Percentiles rank a stretch among this genome's conserved stretches.
phyloP scores from a whole-genome alignment of 37 sponge, comb jelly and placozoan genomes.

The Spongilla lacustris region DNA sequence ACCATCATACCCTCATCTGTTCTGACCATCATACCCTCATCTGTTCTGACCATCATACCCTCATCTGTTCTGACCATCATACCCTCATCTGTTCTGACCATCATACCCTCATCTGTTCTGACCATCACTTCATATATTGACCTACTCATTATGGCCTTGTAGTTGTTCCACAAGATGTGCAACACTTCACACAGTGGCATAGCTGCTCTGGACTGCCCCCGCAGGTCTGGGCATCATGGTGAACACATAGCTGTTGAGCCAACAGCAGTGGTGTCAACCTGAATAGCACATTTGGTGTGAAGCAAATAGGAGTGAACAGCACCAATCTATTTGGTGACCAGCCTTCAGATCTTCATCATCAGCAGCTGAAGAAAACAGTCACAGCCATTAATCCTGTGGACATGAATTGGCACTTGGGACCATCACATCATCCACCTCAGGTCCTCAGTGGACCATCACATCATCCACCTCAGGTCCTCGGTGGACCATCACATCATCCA shows the following conservation, averaged over 20 bases:
- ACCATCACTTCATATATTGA: neutral
- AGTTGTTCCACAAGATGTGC: conserved; percentile 23
- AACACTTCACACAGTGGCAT: neutral
- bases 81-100: no score
- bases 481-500: neutral
- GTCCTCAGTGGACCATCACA: neutral
- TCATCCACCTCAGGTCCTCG: neutral
- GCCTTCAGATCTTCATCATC: neutral
- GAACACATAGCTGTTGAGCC: neutral
- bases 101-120: neutral
- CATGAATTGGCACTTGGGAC: neutral
- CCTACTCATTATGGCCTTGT: neutral
- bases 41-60: no score
- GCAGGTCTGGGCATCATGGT: neutral
- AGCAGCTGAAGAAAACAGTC: neutral
- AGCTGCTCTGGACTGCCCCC: neutral
- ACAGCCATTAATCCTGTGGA: neutral
- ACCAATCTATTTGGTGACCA: neutral
- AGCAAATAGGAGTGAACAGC: no score
- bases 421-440: neutral
- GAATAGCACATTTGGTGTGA: neutral
- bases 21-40: no score
- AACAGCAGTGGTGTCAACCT: neutral
- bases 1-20: no score
- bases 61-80: no score